Percentiles rank a stretch among this genome's conserved stretches.
Evolutionary conservation across 2,797 vertebrate genomes (phyloP).

Genomic region (Notoglanidium macrostoma): DNA sequence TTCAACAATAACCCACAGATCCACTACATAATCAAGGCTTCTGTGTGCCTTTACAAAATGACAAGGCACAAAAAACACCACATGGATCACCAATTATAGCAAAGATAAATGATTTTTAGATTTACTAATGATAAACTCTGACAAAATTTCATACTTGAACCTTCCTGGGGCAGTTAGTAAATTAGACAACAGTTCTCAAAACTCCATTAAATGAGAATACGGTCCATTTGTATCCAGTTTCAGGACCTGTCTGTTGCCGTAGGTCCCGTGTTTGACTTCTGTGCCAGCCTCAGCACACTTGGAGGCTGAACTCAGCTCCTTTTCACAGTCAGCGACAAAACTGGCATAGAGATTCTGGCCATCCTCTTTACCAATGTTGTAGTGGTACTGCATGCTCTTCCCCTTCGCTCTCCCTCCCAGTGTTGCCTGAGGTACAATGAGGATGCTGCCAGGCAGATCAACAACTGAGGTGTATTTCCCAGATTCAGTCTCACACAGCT

Average conservation of each 20-base stretch:
- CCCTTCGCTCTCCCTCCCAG: constrained; percentile 91
- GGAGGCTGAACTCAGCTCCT: constrained; percentile 72
- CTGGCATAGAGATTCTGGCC: constrained; percentile 83
- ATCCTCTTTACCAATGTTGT: constrained; percentile 87
- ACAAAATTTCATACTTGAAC: not conserved
- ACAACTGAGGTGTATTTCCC: constrained; percentile 82
- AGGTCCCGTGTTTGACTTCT: constrained; percentile 83
- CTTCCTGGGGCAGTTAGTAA: not conserved
- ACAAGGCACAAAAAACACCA: not conserved
- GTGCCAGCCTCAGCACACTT: constrained; percentile 71
- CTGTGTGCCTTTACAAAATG: not conserved
- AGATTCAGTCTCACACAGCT: constrained; percentile 84
- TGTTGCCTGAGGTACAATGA: constrained; percentile 93
- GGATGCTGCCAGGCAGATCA: constrained; percentile 86
- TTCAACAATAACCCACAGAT: not conserved
- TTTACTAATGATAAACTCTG: not conserved
- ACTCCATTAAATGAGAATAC: constrained; percentile 90
- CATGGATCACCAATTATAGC: not conserved
- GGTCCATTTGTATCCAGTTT: constrained; percentile 91
- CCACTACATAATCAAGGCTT: not conserved
- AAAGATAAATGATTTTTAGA: not conserved
- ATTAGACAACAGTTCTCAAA: constrained; percentile 66
- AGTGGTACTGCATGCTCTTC: constrained; percentile 89
- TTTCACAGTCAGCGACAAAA: constrained; percentile 84
- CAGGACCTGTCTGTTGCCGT: constrained; percentile 92